These are phyloP conservation scores for Halesus radiatus DNA, from an alignment of 1,140 invertebrate species.

Conservation along the genomic window DNA sequence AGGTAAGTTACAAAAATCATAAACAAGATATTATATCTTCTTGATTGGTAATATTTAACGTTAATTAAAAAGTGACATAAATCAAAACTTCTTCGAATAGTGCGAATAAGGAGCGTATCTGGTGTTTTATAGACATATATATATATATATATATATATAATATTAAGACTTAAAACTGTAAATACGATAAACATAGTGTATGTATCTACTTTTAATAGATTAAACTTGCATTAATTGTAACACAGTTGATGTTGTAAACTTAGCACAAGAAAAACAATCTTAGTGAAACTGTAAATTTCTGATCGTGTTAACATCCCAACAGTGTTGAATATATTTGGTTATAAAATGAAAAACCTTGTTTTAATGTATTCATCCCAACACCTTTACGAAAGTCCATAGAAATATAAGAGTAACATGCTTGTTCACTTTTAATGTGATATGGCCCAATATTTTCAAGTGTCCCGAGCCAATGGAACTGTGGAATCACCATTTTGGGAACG, in stretches of 20 bases:
- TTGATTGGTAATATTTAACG: no score
- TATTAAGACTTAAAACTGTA: constrained; percentile 20
- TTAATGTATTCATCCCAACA: constrained; percentile 10
- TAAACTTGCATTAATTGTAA: constrained; percentile 15
- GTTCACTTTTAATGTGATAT: no score
- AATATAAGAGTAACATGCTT: no score
- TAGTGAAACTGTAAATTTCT: constrained; percentile 49
- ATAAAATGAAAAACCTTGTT: constrained; percentile 52
- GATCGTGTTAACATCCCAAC: constrained; percentile 55
- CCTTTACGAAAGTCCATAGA: no score
- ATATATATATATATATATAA: no score
- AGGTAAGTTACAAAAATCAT: no score
- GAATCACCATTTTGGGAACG: neutral
- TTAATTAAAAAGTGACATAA: neutral
- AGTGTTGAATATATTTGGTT: constrained; percentile 59
- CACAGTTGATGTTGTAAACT: constrained; percentile 17
- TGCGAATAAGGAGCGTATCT: neutral
- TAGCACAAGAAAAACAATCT: constrained; percentile 50
- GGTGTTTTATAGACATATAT: constrained; percentile 14
- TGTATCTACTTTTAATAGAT: constrained; percentile 24
- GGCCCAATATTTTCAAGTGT: no score
- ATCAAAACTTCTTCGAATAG: neutral
- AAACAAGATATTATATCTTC: no score
- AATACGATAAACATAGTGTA: constrained; percentile 6
- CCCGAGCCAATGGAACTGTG: no score